Base-by-base conservation (phyloP, 2,888 invertebrate species). In the Margaritifera margaritifera region DNA sequence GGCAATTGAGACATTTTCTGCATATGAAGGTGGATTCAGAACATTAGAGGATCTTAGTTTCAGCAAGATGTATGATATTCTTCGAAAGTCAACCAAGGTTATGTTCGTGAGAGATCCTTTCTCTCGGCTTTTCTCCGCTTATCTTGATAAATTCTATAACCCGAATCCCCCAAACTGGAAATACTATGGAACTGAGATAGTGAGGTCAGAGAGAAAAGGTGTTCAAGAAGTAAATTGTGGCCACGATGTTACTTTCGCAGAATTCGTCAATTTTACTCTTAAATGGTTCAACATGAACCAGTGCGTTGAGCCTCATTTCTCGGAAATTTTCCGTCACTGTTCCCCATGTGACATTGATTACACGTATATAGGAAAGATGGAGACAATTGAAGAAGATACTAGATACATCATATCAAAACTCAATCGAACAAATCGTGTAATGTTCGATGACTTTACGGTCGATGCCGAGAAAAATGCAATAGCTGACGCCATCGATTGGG, bases 291-390 rank as follows among this genome's bases (percentile, higher is more conserved):
- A 64, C 31, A 27, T 50, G 18, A 69, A 74, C 11, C 24, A 27
- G 1, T 69, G 69, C 22, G 24, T 76, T 24, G 74, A 81, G 51
- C 74, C 72, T 4, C 81, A 81, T 72, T 81, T 80, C 69, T 59
- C 69, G 27, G 74, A 78, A 2, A 77, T 74, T 64, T 77, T 67
- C 27, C 75, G 75, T 27, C 80, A 80, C 31, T 81, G 81, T 54
- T 57, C 74, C 5, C 81, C 80, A 6, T 81, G 81, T 66, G 57
- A 64, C 11, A 56, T 80, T 15, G 62, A 62, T 24, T 80, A 72
- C 53, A 74, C 79, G 55, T 72, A 73, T 19, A 80, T 81, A 18
- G 81, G 80, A 5, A 79, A 79, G 61, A 76, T 79, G 58, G 81
- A 81, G 62, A 66, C 75, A 3, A 62, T 80, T 15, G 66, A 71